Percentiles rank a stretch among this genome's conserved stretches.
phyloP scores from a whole-genome alignment of 1,140 invertebrate species.

The Diachasma alloeum region DNA sequence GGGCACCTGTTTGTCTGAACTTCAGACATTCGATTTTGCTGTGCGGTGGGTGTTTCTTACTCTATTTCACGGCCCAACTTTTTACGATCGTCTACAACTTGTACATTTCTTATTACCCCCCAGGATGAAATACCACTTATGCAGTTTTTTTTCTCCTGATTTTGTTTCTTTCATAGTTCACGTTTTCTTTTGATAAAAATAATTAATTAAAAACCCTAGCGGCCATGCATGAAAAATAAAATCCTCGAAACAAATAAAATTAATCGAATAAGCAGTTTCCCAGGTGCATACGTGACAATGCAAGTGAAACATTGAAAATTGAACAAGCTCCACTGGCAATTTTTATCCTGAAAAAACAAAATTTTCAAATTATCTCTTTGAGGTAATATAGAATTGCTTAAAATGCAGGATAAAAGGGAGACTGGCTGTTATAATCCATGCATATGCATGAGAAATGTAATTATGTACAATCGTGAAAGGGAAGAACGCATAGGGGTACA shows the following conservation, averaged over 20 bases:
- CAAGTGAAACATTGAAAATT: not conserved
- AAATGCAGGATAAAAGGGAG: conserved; percentile 7
- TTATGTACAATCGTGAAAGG: conserved; percentile 15
- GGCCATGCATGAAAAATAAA: not conserved
- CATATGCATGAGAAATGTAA: conserved; percentile 10
- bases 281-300: not conserved
- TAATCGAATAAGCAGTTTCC: not conserved
- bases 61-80: too few relatives aligned
- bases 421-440: not conserved
- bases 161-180: not conserved
- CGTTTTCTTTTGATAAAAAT: not conserved
- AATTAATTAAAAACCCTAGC: not conserved
- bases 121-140: too few relatives aligned
- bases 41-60: too few relatives aligned
- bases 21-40: too few relatives aligned
- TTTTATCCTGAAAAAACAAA: not conserved
- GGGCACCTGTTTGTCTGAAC: too few relatives aligned
- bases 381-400: not conserved
- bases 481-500: not conserved
- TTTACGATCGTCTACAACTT: too few relatives aligned
- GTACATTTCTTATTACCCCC: too few relatives aligned
- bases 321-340: not conserved
- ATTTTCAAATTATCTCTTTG: not conserved
- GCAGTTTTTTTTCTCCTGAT: not conserved
- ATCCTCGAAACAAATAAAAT: too few relatives aligned